These are phyloP conservation scores for Drosophila subsilvestris DNA, from an alignment of 2,888 invertebrate genomes.

Conservation along the genomic window DNA sequence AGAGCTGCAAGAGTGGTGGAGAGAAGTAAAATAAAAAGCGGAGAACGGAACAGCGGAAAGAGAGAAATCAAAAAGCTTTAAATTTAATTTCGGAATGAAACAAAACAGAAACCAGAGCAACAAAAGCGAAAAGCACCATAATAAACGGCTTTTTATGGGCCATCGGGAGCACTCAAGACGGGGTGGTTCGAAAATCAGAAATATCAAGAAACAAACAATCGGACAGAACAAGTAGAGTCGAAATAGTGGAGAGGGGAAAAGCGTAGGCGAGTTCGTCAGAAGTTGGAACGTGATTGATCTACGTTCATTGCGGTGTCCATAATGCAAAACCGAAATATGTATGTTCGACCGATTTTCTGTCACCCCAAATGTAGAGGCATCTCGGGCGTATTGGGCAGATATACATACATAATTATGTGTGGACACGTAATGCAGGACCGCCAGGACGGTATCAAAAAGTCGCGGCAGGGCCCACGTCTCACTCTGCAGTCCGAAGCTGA, in stretches of 20 bases:
- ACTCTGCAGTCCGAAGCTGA: no score
- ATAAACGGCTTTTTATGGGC: constrained; percentile 74
- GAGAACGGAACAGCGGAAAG: no score
- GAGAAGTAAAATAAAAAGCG: no score
- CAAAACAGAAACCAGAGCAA: constrained; percentile 19
- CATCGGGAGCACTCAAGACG: constrained; percentile 51
- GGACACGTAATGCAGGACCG: no score
- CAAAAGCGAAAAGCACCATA: constrained; percentile 59
- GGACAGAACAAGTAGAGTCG: constrained; percentile 6
- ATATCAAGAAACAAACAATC: constrained; percentile 19
- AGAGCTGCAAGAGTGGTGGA: no score
- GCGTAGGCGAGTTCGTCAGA: background rate
- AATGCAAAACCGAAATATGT: constrained; percentile 24
- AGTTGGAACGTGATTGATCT: constrained; percentile 69
- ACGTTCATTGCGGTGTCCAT: constrained; percentile 51
- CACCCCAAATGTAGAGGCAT: no score
- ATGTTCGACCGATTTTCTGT: constrained; percentile 16
- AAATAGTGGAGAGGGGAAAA: background rate
- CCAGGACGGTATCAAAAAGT: no score
- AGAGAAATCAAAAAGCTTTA: constrained; percentile 37
- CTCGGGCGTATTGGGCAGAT: no score
- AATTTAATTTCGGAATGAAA: constrained; percentile 68
- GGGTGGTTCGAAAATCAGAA: constrained; percentile 33
- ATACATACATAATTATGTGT: no score
- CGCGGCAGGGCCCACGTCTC: no score